Base-by-base conservation (phyloP, 1,140 invertebrate genomes). In the Panagrolaimus sp. region DNA sequence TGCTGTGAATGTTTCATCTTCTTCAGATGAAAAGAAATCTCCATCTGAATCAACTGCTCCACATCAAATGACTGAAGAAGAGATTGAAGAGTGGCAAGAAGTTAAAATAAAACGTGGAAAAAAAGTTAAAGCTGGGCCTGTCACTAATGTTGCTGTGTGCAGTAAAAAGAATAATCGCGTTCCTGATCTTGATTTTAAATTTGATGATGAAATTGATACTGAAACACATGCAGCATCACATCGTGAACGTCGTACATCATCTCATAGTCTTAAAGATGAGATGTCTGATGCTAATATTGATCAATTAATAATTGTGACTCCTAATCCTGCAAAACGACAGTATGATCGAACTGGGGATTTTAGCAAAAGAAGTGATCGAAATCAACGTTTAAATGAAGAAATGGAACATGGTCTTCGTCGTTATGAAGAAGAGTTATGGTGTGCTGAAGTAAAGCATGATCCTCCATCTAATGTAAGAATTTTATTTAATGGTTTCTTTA, bases 381-480 rank as follows among this genome's bases (percentile, higher is more conserved):
- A 69, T 26, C 90, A 90, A 15, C 93, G 93, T 87, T 93, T 97
- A 84, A 91, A 90, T 8, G 91, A 95, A 84, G 94, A 97, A 80
- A 98, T 98, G 74, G 94, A 96, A 81, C 92, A 97, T 85, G 94
- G 94, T 9, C 87, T 98, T 7, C 90, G 88, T 81, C 91, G 93
- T 81, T 98, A 97, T 82, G 94, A 98, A 85, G 90, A 94, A 79
- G 91, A 93, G 83, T 85, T 94, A 43, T 91, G 90, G 90, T 88
- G 52, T 21, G 52, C 52, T 58, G 52, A 58, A 58, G 52, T n/a
- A 21, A 21, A 28, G 21, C 21, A 21, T 28, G 52, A 58, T 21
- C 28, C 52, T 1, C 52, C 52, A 17, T 21, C 52, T 1, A 21
- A 4, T 38, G 32, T 38, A 38, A 38, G 32, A 38, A 4, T 38